A percentile compares a stretch with the other conserved stretches of the same genome.
Conservation (phyloP, 2,888 invertebrate genomes). For the Phyllotreta cruciferae region DNA sequence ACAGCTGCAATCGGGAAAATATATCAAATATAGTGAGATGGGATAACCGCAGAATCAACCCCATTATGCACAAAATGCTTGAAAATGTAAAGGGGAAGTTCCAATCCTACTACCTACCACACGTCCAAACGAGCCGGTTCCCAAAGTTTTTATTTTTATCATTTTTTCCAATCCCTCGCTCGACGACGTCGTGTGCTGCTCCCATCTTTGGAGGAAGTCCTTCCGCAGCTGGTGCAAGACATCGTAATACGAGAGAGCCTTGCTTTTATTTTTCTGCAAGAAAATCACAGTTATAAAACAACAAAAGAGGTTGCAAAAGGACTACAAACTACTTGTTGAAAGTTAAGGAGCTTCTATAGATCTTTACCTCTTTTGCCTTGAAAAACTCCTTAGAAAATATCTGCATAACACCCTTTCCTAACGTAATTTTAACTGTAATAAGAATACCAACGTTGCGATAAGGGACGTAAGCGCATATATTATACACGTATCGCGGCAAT, state of each 20-base stretch:
- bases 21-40: neutral
- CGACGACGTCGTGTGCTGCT: conserved; percentile 48
- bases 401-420: conserved; percentile 2
- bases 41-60: neutral
- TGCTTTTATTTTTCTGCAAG: conserved; percentile 44
- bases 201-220: conserved; percentile 66
- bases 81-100: neutral
- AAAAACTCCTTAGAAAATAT: conserved; percentile 26
- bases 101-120: conserved; percentile 64
- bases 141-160: conserved; percentile 77
- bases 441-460: neutral
- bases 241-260: conserved; percentile 50
- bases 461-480: no score
- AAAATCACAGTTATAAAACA: neutral
- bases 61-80: neutral
- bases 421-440: conserved; percentile 4
- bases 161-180: conserved; percentile 64
- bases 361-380: conserved; percentile 10
- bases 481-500: neutral
- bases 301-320: neutral
- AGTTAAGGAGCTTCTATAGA: no score
- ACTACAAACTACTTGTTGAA: no score
- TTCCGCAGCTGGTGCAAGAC: conserved; percentile 64
- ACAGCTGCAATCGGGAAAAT: conserved; percentile 45
- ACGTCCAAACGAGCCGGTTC: conserved; percentile 91